Conservation (phyloP, 2,797 vertebrate genomes). For the Gila robusta region DNA sequence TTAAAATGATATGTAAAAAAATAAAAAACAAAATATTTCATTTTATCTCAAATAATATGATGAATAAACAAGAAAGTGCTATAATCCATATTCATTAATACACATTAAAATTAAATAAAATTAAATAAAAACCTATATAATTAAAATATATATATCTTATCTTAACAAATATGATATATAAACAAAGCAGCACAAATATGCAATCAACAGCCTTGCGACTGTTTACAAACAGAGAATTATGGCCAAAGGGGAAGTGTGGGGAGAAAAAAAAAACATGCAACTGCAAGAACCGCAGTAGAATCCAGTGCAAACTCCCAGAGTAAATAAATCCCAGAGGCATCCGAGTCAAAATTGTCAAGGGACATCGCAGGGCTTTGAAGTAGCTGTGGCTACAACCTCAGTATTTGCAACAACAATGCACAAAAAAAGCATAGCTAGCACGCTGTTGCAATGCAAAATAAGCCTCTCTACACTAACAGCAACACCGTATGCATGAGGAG, state of each 20-base stretch:
- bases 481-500: not conserved
- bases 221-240: conserved; percentile 21
- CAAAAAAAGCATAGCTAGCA: not conserved
- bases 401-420: conserved; percentile 1
- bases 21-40: too few species aligned
- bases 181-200: conserved; percentile 3
- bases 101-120: not conserved
- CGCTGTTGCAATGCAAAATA: conserved; percentile 4
- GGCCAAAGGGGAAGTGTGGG: not conserved
- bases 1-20: not conserved
- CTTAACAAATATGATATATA: not conserved
- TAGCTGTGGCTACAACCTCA: conserved; percentile 19
- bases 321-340: conserved; percentile 37
- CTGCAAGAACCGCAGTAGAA: conserved; percentile 17
- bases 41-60: not conserved
- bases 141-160: not conserved
- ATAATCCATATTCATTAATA: not conserved
- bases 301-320: conserved; percentile 9
- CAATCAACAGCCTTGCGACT: not conserved
- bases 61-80: not conserved
- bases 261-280: conserved; percentile 33
- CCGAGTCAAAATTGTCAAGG: conserved; percentile 11
- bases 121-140: not conserved
- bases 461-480: not conserved
- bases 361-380: not conserved